A percentile compares a stretch with the other conserved stretches of the same genome.
Conservation (phyloP, 1,140 invertebrate species). For the Trichoplusia ni region DNA sequence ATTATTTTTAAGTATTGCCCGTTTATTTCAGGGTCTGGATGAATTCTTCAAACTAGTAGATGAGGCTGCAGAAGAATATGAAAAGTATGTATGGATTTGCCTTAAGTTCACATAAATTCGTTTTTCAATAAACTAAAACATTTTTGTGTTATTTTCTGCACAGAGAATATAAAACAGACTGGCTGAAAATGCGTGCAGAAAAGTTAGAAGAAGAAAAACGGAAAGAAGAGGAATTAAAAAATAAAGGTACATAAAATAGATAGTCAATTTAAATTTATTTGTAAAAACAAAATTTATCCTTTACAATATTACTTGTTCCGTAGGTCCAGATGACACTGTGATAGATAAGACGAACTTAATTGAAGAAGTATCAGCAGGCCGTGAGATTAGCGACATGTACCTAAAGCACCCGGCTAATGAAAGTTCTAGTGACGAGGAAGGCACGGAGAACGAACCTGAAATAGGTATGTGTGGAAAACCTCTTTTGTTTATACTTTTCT, state of each 20-base stretch:
- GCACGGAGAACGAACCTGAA: conserved; percentile 74
- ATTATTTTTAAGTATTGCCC: not conserved
- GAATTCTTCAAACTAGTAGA: conserved; percentile 87
- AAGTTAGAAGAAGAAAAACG: conserved; percentile 77
- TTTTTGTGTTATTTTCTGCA: conserved; percentile 39
- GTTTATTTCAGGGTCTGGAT: conserved; percentile 83
- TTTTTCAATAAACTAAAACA: not conserved
- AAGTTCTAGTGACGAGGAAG: conserved; percentile 89
- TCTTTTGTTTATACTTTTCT: not conserved
- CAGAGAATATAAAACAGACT: conserved; percentile 88
- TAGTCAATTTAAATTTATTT: too few species aligned
- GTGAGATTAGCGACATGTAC: conserved; percentile 86
- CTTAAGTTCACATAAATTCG: not conserved
- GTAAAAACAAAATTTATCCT: too few species aligned
- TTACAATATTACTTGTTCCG: not conserved
- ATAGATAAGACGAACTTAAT: conserved; percentile 76
- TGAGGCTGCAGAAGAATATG: conserved; percentile 87
- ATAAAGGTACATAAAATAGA: not conserved
- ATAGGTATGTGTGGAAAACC: conserved; percentile 35
- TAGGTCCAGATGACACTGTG: conserved; percentile 53
- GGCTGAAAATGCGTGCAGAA: conserved; percentile 85
- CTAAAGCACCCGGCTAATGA: conserved; percentile 86
- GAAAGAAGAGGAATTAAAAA: conserved; percentile 68
- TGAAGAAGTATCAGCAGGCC: conserved; percentile 79
- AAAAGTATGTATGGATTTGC: conserved; percentile 81